Base-by-base conservation (phyloP, 2,888 invertebrate species). In the Emmelina monodactyla region DNA sequence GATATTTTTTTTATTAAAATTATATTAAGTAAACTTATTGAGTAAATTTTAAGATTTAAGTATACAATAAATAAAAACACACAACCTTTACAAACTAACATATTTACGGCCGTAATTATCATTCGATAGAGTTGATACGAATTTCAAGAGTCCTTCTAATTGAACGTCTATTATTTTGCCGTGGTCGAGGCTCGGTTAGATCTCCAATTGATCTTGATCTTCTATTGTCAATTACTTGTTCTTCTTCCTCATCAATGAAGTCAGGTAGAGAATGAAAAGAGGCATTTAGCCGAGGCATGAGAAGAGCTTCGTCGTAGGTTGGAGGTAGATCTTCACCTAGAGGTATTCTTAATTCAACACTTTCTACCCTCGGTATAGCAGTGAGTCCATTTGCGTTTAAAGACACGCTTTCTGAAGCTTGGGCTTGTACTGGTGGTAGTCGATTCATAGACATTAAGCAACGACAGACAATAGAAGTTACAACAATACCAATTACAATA, bases 241-340 rank as follows among this genome's bases (percentile, higher is more conserved):
- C 49, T n/a, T 71, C 69, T 2, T 68, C 65, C 19, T 62, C 65
- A 12, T 75, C 73, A 0, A 81, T 54, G 14, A 80, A 72, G 41
- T 79, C 80, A 30, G 81, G 79, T 11, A 82, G 45, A 0, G 85
- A 85, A 45, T 84, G 84, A 45, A 83, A 84, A 0, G 87, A 86
- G 1, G 84, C 63, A 43, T 84, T 85, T 33, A 88, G 53, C 38
- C 86, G 83, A 6, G 89, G 88, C 85, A 91, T 86, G 22, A 86
- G 68, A 15, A 91, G 64, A 0, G 91, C 91, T 57, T 90, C 91
- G 38, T 87, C 88, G 50, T 91, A 91, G 9, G 83, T 87, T 0
- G 91, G 91, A 25, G 91, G 86, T 1, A 65, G 51, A 42, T 79
- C 79, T 31, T 73, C 72, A 0, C 46, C 55, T 22, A 75, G 37